phyloP scores from a whole-genome alignment of 2,888 invertebrate genomes.

The Dioctria linearis region DNA sequence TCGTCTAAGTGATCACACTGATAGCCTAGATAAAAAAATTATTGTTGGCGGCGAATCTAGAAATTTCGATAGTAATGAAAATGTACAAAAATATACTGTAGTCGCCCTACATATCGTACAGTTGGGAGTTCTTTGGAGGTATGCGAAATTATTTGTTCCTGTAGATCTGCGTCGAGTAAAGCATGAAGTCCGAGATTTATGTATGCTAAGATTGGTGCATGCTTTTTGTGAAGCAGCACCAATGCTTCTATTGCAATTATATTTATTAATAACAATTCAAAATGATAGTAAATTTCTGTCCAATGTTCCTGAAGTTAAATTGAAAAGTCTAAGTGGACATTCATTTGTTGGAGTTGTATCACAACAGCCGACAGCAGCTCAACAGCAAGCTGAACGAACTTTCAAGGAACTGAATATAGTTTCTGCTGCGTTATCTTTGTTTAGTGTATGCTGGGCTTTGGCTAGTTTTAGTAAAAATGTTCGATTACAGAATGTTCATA shows the following conservation, averaged over 20 bases:
- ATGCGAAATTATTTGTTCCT: constrained; percentile 87
- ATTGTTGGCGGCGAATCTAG: constrained; percentile 6
- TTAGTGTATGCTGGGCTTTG: constrained; percentile 92
- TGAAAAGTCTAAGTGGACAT: constrained; percentile 61
- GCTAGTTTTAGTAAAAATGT: constrained; percentile 93
- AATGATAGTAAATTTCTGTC: constrained; percentile 62
- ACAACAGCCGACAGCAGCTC: constrained; percentile 60
- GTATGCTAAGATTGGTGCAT: constrained; percentile 86
- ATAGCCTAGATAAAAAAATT: constrained; percentile 52
- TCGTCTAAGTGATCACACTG: constrained; percentile 30
- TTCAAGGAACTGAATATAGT: constrained; percentile 85
- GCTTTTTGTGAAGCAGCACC: constrained; percentile 92
- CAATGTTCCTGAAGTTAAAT: constrained; percentile 63
- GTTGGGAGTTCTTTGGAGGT: constrained; percentile 84
- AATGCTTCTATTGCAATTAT: constrained; percentile 86
- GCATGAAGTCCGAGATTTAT: constrained; percentile 82
- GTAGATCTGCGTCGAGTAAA: constrained; percentile 87
- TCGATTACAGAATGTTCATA: constrained; percentile 84
- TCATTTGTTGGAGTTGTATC: constrained; percentile 57
- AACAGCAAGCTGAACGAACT: constrained; percentile 70
- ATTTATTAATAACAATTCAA: constrained; percentile 76
- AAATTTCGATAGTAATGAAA: constrained; percentile 63
- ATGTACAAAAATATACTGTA: constrained; percentile 69
- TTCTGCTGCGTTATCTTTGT: constrained; percentile 84
- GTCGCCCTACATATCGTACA: constrained; percentile 78